These are phyloP conservation scores for Monochamus saltuarius DNA, from an alignment of 1,140 invertebrate genomes.

Conservation along the genomic window DNA sequence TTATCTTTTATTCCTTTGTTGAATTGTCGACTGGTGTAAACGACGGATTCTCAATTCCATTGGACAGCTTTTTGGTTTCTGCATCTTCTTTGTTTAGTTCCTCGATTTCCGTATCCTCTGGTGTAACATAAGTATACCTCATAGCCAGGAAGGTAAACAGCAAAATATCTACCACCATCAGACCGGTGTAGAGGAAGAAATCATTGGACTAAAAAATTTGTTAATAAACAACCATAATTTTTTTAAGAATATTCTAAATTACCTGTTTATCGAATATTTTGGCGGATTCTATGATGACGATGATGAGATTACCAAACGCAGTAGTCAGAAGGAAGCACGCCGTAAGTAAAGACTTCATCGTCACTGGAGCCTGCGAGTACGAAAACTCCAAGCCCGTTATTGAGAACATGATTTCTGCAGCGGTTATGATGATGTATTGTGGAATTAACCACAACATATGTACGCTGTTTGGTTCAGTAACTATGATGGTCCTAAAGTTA, in stretches of 20 bases:
- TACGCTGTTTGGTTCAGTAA: slow-evolving; percentile 70
- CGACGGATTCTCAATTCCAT: slow-evolving; percentile 24
- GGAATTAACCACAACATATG: slow-evolving; percentile 84
- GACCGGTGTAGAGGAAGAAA: slow-evolving; percentile 83
- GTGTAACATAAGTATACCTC: slow-evolving; percentile 63
- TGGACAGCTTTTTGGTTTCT: neutral
- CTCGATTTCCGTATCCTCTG: slow-evolving; percentile 4
- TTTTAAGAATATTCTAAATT: slow-evolving; percentile 53
- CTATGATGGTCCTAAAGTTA: slow-evolving; percentile 22
- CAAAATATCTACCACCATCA: slow-evolving; percentile 82
- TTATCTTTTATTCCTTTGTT: too few relatives aligned
- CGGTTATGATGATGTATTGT: slow-evolving; percentile 84
- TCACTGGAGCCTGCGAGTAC: slow-evolving; percentile 84
- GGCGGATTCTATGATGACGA: slow-evolving; percentile 75
- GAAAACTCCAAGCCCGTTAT: slow-evolving; percentile 91
- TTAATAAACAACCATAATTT: neutral
- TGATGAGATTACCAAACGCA: slow-evolving; percentile 87
- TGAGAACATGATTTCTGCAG: slow-evolving; percentile 83
- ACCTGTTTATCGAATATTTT: slow-evolving; percentile 64
- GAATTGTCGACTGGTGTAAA: neutral
- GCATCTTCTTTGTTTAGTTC: neutral
- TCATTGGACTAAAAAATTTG: slow-evolving; percentile 67
- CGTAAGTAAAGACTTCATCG: slow-evolving; percentile 90
- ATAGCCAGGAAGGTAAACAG: slow-evolving; percentile 78
- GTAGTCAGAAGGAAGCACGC: slow-evolving; percentile 88